Evolutionary conservation across 2,113 vertebrate species (phyloP).

Genomic region (Boulengeromyrus knoepffleri): DNA sequence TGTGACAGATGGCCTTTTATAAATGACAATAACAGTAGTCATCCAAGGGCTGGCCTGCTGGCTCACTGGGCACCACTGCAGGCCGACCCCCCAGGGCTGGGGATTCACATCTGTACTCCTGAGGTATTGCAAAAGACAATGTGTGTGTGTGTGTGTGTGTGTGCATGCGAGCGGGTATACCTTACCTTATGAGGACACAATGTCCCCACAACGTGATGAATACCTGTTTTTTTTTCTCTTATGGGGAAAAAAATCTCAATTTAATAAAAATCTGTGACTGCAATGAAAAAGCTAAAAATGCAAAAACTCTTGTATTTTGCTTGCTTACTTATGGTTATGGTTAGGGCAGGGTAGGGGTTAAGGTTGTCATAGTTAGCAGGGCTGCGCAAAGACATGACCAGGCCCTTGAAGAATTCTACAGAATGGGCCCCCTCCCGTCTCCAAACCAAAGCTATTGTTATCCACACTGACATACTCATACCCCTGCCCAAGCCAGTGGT

Average conservation of each 20-base stretch:
- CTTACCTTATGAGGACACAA: not conserved
- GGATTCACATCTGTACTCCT: not conserved
- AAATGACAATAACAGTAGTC: constrained; percentile 6
- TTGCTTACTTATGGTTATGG: not conserved
- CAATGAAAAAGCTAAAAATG: not conserved
- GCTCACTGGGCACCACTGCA: not conserved
- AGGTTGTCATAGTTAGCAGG: not conserved
- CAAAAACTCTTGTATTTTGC: not conserved
- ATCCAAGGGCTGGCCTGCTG: not conserved
- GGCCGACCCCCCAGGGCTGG: not conserved
- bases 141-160: not conserved
- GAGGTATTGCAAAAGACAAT: not conserved
- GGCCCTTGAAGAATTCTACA: not conserved
- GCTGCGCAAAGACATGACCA: not conserved
- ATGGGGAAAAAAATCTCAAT: too few relatives aligned
- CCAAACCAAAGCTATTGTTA: not conserved
- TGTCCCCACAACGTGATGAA: too few relatives aligned
- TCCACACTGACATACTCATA: not conserved
- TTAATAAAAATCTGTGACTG: not conserved
- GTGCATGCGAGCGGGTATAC: not conserved
- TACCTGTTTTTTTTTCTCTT: too few relatives aligned
- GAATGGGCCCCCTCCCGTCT: not conserved
- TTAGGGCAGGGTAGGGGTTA: not conserved
- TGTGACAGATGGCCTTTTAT: constrained; percentile 27
- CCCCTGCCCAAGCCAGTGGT: not conserved